Base-by-base conservation (phyloP, 1,140 invertebrate genomes). In the Pseudomyrmex concolor region DNA sequence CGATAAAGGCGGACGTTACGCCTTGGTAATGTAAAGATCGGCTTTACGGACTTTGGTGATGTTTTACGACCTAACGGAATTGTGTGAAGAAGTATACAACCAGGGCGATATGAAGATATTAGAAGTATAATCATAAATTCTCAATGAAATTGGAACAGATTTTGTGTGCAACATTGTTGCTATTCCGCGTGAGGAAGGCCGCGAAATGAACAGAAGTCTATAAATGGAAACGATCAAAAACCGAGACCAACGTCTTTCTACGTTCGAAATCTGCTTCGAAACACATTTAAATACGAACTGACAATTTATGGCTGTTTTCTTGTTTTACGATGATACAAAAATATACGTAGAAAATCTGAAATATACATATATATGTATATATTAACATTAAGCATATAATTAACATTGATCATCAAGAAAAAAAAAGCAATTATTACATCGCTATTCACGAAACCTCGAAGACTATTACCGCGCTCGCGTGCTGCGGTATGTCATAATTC, bases 1-100 rank as follows among this genome's bases (percentile, higher is more conserved):
- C 68, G 87, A 89, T 89, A 88, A 89, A 89, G 83, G 84, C 86
- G 86, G 86, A 85, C 78, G 83, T 89, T 88, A 87, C 86, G 86
- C 83, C 84, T 78, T 17, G 84, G 45, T 70, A 87, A 88, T 83
- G 78, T 62, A 87, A 78, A 77, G 84, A 89, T 89, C 78, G 86
- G 83, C 63, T 88, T 88, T 88, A 88, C 86, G 86, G 78, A 84
- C 54, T 62, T 80, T 84, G 59, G 48, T 43, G 84, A 88, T 89
- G 73, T 78, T 89, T 89, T 89, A 89, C 87, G 73, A 78, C 67
- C 84, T 25, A 62, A n/a, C 59, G 45, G 45, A 74, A 87, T 87
- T 87, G 60, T 43, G 10, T 54, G 48, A 82, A 84, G 51, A 63
- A 72, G 15, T 59, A 64, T 62, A 72, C 57, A 57, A 10, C 59